A percentile compares a stretch with the other conserved stretches of the same genome.
phyloP scores from a whole-genome alignment of 2,888 invertebrate species.

The Lobophora halterata region DNA sequence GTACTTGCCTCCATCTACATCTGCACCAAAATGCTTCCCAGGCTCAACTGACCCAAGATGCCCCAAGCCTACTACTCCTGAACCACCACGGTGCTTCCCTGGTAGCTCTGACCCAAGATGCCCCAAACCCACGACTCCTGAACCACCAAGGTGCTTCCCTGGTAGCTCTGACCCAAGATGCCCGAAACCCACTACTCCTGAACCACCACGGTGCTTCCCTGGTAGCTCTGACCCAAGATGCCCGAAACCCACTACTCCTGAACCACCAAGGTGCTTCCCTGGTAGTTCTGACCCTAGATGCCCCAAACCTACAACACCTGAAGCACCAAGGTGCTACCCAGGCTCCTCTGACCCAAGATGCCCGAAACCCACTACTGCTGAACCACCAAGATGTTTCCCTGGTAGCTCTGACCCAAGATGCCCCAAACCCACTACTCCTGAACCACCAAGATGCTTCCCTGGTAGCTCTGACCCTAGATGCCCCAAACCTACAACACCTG shows the following conservation, averaged over 20 bases:
- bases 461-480: conserved; percentile 41
- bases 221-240: conserved; percentile 47
- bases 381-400: conserved; percentile 41
- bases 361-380: conserved; percentile 38
- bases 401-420: conserved; percentile 49
- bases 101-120: conserved; percentile 48
- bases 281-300: conserved; percentile 47
- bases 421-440: conserved; percentile 39
- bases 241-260: conserved; percentile 37
- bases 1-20: conserved; percentile 29
- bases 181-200: conserved; percentile 31
- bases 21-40: conserved; percentile 36
- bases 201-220: conserved; percentile 37
- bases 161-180: conserved; percentile 36
- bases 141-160: conserved; percentile 32
- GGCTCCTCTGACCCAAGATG: conserved; percentile 34
- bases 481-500: conserved; percentile 39
- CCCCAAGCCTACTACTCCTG: conserved; percentile 36
- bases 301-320: conserved; percentile 37
- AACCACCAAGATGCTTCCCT: conserved; percentile 37
- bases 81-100: conserved; percentile 39
- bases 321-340: conserved; percentile 35
- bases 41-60: conserved; percentile 34
- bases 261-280: conserved; percentile 42
- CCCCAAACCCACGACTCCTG: conserved; percentile 29